Conservation (phyloP, 1,140 invertebrate species). For the Paralvinella palmiformis region DNA sequence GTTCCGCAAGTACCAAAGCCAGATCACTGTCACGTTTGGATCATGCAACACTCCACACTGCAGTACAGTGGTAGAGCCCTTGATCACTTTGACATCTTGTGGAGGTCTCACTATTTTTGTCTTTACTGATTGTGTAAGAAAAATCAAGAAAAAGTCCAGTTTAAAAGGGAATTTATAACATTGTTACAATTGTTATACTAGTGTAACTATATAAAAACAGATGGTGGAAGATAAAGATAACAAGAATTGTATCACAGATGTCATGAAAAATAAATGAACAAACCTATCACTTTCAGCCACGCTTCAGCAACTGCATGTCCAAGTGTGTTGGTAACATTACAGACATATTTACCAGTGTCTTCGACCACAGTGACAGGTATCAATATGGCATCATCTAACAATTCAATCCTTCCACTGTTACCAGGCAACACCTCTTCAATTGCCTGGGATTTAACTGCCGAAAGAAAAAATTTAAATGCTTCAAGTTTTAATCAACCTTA, state of each 20-base stretch:
- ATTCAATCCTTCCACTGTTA: conserved; percentile 68
- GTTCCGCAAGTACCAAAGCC: conserved; percentile 18
- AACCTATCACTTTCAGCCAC: conserved; percentile 75
- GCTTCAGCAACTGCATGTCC: conserved; percentile 76
- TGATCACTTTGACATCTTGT: conserved; percentile 76
- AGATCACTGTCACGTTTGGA: conserved; percentile 20
- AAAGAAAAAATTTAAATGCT: too few relatives aligned
- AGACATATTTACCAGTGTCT: conserved; percentile 84
- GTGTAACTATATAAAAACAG: too few relatives aligned
- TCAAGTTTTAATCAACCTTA: too few relatives aligned
- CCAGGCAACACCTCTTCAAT: too few relatives aligned
- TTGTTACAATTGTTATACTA: too few relatives aligned
- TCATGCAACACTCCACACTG: conserved; percentile 92
- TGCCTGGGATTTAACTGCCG: too few relatives aligned
- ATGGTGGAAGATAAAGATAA: too few relatives aligned
- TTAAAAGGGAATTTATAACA: too few relatives aligned
- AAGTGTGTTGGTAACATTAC: conserved; percentile 79
- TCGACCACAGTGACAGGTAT: conserved; percentile 67
- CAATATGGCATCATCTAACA: conserved; percentile 77
- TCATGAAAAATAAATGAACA: conserved; percentile 6
- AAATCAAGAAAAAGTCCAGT: too few relatives aligned
- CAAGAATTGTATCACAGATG: too few relatives aligned
- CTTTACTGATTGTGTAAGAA: conserved; percentile 72
- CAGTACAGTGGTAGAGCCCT: conserved; percentile 82
- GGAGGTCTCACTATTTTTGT: conserved; percentile 90